Base-by-base conservation (phyloP, 1,140 invertebrate species). In the Meloidogyne floridensis region DNA sequence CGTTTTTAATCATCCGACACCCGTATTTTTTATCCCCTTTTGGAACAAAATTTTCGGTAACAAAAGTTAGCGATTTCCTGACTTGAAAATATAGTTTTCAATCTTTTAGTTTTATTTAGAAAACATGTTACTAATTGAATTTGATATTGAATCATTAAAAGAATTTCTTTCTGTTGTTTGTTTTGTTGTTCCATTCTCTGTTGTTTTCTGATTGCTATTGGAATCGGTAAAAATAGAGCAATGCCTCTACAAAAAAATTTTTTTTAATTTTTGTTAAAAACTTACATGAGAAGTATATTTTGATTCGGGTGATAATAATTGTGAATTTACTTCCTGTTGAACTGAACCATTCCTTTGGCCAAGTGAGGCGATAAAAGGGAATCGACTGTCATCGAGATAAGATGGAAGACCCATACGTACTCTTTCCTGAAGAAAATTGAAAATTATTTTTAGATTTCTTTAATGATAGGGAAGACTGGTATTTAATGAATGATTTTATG, bases 291-390 rank as follows among this genome's bases (percentile, higher is more conserved):
- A 6, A 6, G 10, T 65, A n/a, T n/a, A 32, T 32, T 65, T 65
- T 65, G 59, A 65, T 65, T 65, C n/a, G 59, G 7, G 32, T 65
- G 15, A 7, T 65, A 65, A 65, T 65, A 65, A n/a, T n/a, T 65
- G 59, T 65, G 59, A n/a, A 65, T 65, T 65, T 65, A 65, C n/a
- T 18, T 65, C 59, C 18, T 65, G 59, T 65, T 65, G 59, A 65
- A 65, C 81, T 84, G 70, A 20, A 76, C 80, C 20, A 18, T 75
- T 18, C 11, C 56, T 43, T 53, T 82, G 18, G 7, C 42, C 51
- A 43, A 42, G 15, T n/a, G n/a, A 81, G 51, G 32, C 42, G n/a
- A n/a, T 56, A 56, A 42, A 82, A 82, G 73, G 13, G 4, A 13
- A 18, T n/a, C 59, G n/a, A n/a, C 59, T 65, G 7, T 65, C 59